Evolutionary conservation across 2,797 vertebrate species (phyloP).

Genomic region (Sebastiscus albofasciatus): DNA sequence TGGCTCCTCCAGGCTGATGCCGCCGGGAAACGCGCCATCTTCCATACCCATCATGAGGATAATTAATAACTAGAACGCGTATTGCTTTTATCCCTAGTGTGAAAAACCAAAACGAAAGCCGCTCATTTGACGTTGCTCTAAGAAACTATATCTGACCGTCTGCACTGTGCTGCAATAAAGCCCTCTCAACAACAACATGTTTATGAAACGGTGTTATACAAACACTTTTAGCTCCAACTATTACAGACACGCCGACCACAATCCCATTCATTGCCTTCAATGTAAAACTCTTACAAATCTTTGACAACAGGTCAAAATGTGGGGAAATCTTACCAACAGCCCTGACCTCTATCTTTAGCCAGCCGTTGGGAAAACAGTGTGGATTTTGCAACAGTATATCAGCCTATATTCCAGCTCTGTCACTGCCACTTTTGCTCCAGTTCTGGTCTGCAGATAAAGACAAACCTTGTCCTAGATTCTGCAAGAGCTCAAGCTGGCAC

Average conservation of each 20-base stretch:
- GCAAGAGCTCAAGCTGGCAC: conserved; percentile 48
- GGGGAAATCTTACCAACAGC: conserved; percentile 30
- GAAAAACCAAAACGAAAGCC: not conserved
- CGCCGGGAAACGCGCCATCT: too few species aligned
- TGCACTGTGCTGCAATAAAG: not conserved
- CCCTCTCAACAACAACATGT: not conserved
- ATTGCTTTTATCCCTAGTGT: not conserved
- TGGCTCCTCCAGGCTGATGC: rapidly evolving
- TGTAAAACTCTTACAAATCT: not conserved
- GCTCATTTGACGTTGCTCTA: not conserved
- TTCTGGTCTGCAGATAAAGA: conserved; percentile 70
- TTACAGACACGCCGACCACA: not conserved
- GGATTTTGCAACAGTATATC: conserved; percentile 62
- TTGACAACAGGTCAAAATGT: conserved; percentile 13
- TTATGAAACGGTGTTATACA: not conserved
- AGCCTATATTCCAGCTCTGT: conserved; percentile 57
- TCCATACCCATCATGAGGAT: not conserved
- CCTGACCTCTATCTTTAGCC: conserved; percentile 48
- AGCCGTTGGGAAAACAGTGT: conserved; percentile 37
- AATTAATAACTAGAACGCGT: not conserved
- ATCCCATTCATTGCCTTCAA: not conserved
- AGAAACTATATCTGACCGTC: not conserved
- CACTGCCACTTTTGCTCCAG: conserved; percentile 70
- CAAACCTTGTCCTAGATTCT: conserved; percentile 74
- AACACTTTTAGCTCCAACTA: not conserved